Evolutionary conservation across 2,113 vertebrate species (phyloP).

Genomic region (Cinclus cinclus): DNA sequence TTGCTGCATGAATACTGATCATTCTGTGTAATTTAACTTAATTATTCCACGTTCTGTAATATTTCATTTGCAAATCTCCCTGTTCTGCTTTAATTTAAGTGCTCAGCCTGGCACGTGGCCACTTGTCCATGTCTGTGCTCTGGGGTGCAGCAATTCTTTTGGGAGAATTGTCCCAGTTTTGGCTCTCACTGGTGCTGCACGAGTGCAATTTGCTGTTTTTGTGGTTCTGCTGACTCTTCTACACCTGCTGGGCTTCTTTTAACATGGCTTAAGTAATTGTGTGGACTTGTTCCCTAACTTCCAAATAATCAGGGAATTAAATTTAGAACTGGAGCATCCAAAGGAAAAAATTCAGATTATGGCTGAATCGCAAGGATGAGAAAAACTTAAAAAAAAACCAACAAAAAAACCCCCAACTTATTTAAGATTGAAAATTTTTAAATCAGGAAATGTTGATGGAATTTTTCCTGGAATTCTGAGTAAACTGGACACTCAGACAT

Average conservation of each 20-base stretch:
- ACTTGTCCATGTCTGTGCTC: not conserved
- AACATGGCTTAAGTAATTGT: not conserved
- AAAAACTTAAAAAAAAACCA: not conserved
- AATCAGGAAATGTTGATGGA: too few species aligned
- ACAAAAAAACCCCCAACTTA: too few species aligned
- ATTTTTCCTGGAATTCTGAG: not conserved
- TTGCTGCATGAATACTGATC: not conserved
- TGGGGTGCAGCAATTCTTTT: not conserved
- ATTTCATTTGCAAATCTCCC: not conserved
- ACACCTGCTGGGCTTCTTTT: not conserved
- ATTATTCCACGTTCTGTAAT: not conserved
- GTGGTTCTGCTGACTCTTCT: not conserved
- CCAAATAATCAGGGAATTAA: not conserved
- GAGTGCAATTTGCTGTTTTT: not conserved
- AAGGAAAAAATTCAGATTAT: not conserved
- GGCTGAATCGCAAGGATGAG: not conserved
- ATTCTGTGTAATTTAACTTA: not conserved
- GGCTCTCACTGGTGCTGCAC: not conserved
- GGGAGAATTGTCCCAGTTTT: not conserved
- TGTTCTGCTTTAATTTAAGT: not conserved
- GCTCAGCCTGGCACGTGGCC: not conserved
- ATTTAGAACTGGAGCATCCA: not conserved
- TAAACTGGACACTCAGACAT: not conserved
- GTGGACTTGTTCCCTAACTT: not conserved
- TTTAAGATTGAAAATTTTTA: not conserved